phyloP scores from a whole-genome alignment of 2,888 invertebrate species.

The Euplagia quadripunctaria region DNA sequence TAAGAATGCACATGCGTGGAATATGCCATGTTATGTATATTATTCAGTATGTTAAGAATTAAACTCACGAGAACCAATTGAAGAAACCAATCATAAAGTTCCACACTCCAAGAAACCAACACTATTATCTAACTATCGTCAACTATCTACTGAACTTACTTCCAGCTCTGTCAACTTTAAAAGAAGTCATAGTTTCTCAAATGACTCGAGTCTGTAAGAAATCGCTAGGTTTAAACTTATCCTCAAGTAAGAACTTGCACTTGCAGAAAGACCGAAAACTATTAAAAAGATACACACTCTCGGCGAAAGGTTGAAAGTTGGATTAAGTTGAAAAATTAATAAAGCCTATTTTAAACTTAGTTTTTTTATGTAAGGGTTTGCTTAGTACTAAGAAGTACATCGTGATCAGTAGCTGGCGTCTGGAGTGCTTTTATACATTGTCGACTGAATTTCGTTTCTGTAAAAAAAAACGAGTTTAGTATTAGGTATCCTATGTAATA shows the following conservation, averaged over 20 bases:
- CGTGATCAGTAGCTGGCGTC: neutral
- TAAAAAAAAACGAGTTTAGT: too few species aligned
- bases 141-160: slow-evolving; percentile 17
- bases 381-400: neutral
- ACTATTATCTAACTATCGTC: slow-evolving; percentile 6
- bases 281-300: slow-evolving; percentile 50
- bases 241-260: slow-evolving; percentile 15
- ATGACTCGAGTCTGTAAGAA: slow-evolving; percentile 16
- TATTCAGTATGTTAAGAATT: neutral
- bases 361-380: neutral
- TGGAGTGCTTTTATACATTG: neutral
- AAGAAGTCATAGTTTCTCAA: slow-evolving; percentile 15
- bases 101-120: neutral
- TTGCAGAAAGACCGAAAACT: slow-evolving; percentile 28
- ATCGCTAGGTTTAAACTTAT: slow-evolving; percentile 21
- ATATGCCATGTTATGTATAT: too few species aligned
- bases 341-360: slow-evolving; percentile 51
- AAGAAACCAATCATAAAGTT: slow-evolving; percentile 7
- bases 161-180: slow-evolving; percentile 14
- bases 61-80: neutral
- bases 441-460: neutral
- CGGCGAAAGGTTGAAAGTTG: slow-evolving; percentile 25
- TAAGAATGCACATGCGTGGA: too few species aligned
- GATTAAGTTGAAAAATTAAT: slow-evolving; percentile 53
- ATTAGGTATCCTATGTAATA: too few species aligned